A percentile compares a stretch with the other conserved stretches of the same genome.
Conservation (phyloP, 2,797 vertebrate species). For the Neosilurus hyrtlii region DNA sequence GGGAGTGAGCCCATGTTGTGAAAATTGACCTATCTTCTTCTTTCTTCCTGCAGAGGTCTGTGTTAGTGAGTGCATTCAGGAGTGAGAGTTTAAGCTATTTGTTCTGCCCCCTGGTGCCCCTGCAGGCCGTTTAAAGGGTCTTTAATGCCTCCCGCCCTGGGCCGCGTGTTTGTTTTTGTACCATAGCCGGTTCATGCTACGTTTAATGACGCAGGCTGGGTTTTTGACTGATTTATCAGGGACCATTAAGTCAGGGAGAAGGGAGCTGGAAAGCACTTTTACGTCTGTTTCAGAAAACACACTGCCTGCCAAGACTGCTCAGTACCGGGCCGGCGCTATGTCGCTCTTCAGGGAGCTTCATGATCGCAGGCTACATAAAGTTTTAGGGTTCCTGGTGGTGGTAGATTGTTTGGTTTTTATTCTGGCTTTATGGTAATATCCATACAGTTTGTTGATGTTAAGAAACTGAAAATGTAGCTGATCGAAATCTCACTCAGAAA, state of each 20-base stretch:
- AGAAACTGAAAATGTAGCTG: conserved; percentile 25
- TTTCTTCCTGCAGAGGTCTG: conserved; percentile 43
- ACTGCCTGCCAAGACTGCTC: conserved; percentile 48
- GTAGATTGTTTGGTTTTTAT: conserved; percentile 52
- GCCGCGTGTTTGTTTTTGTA: conserved; percentile 59
- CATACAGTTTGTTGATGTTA: conserved; percentile 38
- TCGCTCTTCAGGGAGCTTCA: conserved; percentile 44
- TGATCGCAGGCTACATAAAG: conserved; percentile 54
- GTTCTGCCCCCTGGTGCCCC: conserved; percentile 51
- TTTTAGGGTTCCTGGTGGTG: conserved; percentile 53
- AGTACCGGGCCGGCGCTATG: conserved; percentile 42
- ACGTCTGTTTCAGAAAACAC: conserved; percentile 56
- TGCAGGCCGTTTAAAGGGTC: conserved; percentile 53
- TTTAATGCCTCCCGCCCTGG: conserved; percentile 52
- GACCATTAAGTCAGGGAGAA: conserved; percentile 59
- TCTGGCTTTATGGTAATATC: conserved; percentile 49
- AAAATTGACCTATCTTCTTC: conserved; percentile 54
- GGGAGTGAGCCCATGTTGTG: conserved; percentile 50
- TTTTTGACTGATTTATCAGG: conserved; percentile 62
- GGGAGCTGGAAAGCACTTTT: conserved; percentile 53
- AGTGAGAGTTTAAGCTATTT: conserved; percentile 54
- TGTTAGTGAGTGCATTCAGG: conserved; percentile 40
- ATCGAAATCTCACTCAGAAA: conserved; percentile 17
- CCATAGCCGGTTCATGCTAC: conserved; percentile 50
- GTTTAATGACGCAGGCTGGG: conserved; percentile 59